A percentile compares a stretch with the other conserved stretches of the same genome.
These are phyloP conservation scores for Brachirus orientalis DNA, from an alignment of 2,113 vertebrate genomes.

Conservation along the genomic window DNA sequence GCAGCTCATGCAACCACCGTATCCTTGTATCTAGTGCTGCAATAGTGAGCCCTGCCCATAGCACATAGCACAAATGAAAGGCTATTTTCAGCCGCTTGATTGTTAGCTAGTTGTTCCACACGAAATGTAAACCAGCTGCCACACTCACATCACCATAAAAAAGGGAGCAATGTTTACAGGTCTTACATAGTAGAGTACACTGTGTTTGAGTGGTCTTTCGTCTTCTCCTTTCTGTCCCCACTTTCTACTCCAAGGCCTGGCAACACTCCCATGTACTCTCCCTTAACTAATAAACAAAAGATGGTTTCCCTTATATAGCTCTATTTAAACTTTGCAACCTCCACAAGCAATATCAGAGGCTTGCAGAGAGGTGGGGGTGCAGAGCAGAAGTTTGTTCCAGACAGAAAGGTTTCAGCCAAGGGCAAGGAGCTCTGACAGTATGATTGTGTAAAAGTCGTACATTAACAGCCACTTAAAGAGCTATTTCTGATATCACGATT, in stretches of 20 bases:
- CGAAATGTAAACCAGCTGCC: conserved; percentile 71
- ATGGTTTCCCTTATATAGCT: conserved; percentile 80
- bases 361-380: conserved; percentile 33
- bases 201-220: conserved; percentile 47
- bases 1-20: conserved; percentile 20
- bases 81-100: conserved; percentile 70
- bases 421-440: conserved; percentile 41
- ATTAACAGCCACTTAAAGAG: conserved; percentile 67
- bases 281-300: conserved; percentile 79
- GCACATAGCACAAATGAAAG: conserved; percentile 55
- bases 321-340: conserved; percentile 55
- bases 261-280: conserved; percentile 67
- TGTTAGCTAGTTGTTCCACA: conserved; percentile 55
- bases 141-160: conserved; percentile 28
- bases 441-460: conserved; percentile 55
- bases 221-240: conserved; percentile 59
- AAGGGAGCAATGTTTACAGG: conserved; percentile 58
- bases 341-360: conserved; percentile 50
- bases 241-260: conserved; percentile 64
- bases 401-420: conserved; percentile 55
- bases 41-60: conserved; percentile 38
- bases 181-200: conserved; percentile 44
- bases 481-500: conserved; percentile 56
- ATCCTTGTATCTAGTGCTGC: conserved; percentile 31
- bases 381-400: conserved; percentile 32